Evolutionary conservation across 37 sponge, comb jelly and placozoan genomes (phyloP).

Genomic region (Sycon ciliatum): DNA sequence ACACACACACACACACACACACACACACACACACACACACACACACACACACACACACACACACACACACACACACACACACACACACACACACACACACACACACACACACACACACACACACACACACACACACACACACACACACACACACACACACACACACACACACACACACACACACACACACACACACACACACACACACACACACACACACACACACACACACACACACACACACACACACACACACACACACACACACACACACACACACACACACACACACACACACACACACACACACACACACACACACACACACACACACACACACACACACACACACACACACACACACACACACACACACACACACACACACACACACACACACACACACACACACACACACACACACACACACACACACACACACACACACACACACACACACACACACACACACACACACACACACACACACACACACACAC

Average conservation of each 20-base stretch:
- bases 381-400: background rate
- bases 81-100: conserved; percentile 26
- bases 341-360: background rate
- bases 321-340: background rate
- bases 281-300: background rate
- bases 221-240: background rate
- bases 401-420: background rate
- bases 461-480: conserved; percentile 20
- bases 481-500: conserved; percentile 15
- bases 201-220: background rate
- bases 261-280: background rate
- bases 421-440: background rate
- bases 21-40: conserved; percentile 17
- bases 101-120: conserved; percentile 15
- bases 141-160: conserved; percentile 1
- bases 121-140: conserved; percentile 14
- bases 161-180: conserved; percentile 22
- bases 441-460: background rate
- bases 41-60: conserved; percentile 24
- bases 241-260: conserved; percentile 2
- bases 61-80: conserved; percentile 53
- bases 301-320: background rate
- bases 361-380: conserved; percentile 1
- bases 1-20: conserved; percentile 13
- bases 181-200: background rate